Percentiles rank a stretch among this genome's conserved stretches.
Conservation (phyloP, 2,888 invertebrate genomes). For the Stenichneumon culpator region DNA sequence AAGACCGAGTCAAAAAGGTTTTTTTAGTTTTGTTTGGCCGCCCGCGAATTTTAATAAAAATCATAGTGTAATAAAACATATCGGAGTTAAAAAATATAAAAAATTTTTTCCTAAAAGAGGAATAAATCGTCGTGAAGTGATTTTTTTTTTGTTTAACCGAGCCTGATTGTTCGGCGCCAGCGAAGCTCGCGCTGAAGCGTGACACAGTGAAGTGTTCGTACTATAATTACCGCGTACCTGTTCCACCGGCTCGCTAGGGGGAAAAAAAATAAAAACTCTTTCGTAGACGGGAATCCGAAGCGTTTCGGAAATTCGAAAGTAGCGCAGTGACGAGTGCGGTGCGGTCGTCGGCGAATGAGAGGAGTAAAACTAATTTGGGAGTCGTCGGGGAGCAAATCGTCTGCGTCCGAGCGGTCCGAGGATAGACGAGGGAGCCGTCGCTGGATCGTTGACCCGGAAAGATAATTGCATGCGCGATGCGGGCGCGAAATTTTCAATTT, state of each 20-base stretch:
- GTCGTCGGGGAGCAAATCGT: conserved; percentile 43
- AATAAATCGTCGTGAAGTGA: not conserved
- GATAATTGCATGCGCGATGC: conserved; percentile 46
- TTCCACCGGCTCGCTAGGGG: not conserved
- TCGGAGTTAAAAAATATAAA: too few relatives aligned
- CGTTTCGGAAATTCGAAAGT: conserved; percentile 6
- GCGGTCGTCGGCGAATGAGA: conserved; percentile 41
- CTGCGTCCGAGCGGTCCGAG: conserved; percentile 13
- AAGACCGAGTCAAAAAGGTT: too few relatives aligned
- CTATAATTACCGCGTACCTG: not conserved
- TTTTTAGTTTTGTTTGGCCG: not conserved
- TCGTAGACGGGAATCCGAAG: not conserved
- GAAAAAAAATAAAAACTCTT: conserved; percentile 15
- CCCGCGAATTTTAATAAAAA: too few relatives aligned
- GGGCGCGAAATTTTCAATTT: conserved; percentile 1
- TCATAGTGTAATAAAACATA: too few relatives aligned
- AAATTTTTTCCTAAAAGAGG: too few relatives aligned
- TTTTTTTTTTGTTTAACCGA: too few relatives aligned
- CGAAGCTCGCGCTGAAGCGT: not conserved
- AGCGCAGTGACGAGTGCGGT: not conserved
- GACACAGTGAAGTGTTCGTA: not conserved
- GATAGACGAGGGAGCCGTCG: not conserved
- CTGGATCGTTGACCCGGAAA: conserved; percentile 62
- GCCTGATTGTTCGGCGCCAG: not conserved
- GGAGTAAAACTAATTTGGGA: conserved; percentile 65